Conservation (phyloP, 2,888 invertebrate species). For the Exocentrus adspersus region DNA sequence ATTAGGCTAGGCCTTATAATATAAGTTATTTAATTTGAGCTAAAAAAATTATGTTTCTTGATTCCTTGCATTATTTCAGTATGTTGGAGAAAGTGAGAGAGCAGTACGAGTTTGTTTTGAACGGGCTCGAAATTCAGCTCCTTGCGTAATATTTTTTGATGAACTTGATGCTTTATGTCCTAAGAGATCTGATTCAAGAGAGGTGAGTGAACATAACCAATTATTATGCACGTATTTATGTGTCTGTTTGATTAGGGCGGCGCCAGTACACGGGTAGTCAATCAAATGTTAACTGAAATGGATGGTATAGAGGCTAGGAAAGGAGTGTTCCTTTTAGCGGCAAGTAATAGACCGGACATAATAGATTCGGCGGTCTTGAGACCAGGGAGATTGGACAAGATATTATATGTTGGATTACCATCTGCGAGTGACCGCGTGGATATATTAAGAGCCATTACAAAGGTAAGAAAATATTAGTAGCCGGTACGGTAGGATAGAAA, state of each 20-base stretch:
- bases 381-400: constrained; percentile 90
- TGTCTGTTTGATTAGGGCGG: constrained; percentile 66
- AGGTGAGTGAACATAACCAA: constrained; percentile 62
- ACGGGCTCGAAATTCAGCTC: constrained; percentile 92
- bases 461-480: constrained; percentile 67
- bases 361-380: constrained; percentile 93
- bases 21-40: too few species aligned
- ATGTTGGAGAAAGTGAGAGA: constrained; percentile 98
- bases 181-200: constrained; percentile 80
- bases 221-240: too few species aligned
- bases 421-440: constrained; percentile 81
- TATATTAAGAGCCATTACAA: constrained; percentile 89
- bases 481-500: too few species aligned
- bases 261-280: constrained; percentile 87
- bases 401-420: constrained; percentile 91
- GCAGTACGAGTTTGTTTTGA: constrained; percentile 97
- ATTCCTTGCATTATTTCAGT: constrained; percentile 69
- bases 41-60: too few species aligned
- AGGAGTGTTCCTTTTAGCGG: constrained; percentile 95
- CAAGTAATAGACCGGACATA: constrained; percentile 96
- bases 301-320: constrained; percentile 93
- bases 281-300: constrained; percentile 98
- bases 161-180: constrained; percentile 97
- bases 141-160: constrained; percentile 99
- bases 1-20: too few species aligned